Evolutionary conservation across 2,797 vertebrate species (phyloP), one percentile per base, ranked within the genome.

Genomic region (Sebastes elongatus): DNA sequence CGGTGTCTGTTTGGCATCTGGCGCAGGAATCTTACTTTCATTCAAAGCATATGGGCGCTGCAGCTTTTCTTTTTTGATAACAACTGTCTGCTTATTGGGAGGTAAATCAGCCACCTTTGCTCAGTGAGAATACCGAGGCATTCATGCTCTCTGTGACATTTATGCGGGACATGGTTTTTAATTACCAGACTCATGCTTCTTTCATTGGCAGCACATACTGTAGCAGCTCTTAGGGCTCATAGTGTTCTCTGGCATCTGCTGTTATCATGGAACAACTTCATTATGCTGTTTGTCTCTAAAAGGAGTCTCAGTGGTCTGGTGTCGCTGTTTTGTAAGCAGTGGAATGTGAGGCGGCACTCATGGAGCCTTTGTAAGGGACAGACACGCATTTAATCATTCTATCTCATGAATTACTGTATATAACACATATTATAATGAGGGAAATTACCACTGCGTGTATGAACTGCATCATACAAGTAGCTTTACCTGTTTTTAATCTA

Each of bases 61-160:
- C 63, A 32, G 25, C 38, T 57, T 7, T n/a, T 75, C 53, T 25
- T 46, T 49, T 87, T 86, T 76, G 76, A 84, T 85, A 89, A 82
- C 65, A 71, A 35, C 23, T 30, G 28, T 42, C 64, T 75, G 70
- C 64, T 33, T 64, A 56, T 46, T 75, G 72, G 74, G 67, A 42
- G 28, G 49, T 13, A 32, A 77, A 68, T 62, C 46, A 55, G 61
- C 9, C 63, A 71, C 60, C 85, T 84, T 62, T 35, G 18, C 74
- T 76, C 46, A 71, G 56, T 10, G 65, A 56, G 86, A 82, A 77
- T 38, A 62, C 60, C 1, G 66, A 77, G 46, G 64, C 22, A 60
- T 72, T 78, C 71, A 56, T 76, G 84, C 70, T 79, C 60, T 65
- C 56, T 63, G 23, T 91, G 89, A 92, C 87, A 91, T 91, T 93